Percentiles rank a stretch among this genome's conserved stretches.
phyloP scores from a whole-genome alignment of 2,113 vertebrate species.

The Tor tambroides region DNA sequence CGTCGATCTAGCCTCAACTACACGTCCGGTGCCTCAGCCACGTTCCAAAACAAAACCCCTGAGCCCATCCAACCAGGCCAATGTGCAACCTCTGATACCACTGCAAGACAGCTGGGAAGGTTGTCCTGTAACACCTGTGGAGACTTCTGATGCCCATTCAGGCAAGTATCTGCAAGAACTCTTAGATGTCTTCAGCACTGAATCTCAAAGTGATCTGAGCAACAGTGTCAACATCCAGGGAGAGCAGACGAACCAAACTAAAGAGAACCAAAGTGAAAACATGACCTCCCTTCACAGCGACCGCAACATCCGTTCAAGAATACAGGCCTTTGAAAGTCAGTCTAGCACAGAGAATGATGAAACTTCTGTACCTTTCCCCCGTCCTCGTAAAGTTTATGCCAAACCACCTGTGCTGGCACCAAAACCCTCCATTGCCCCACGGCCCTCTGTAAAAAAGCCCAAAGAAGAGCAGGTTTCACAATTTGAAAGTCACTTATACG shows the following conservation, averaged over 20 bases:
- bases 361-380: constrained; percentile 71
- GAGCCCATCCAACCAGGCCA: constrained; percentile 69
- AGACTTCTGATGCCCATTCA: constrained; percentile 45
- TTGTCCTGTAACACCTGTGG: background rate
- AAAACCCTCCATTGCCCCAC: constrained; percentile 81
- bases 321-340: constrained; percentile 91
- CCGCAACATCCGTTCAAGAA: constrained; percentile 82
- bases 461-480: constrained; percentile 72
- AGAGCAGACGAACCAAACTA: constrained; percentile 32
- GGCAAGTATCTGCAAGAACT: constrained; percentile 70
- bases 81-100: constrained; percentile 68
- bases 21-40: constrained; percentile 85
- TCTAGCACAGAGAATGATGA: constrained; percentile 62
- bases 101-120: constrained; percentile 64
- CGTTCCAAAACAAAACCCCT: constrained; percentile 82
- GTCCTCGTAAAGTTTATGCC: constrained; percentile 72
- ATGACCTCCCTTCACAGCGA: constrained; percentile 83
- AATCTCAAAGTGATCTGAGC: constrained; percentile 60
- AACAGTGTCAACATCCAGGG: constrained; percentile 23
- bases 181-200: constrained; percentile 70
- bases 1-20: constrained; percentile 9
- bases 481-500: constrained; percentile 61
- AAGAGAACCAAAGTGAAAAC: constrained; percentile 57
- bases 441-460: constrained; percentile 71
- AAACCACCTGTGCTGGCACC: constrained; percentile 75